Conservation (phyloP, 2,888 invertebrate genomes). For the Platycheirus albimanus region DNA sequence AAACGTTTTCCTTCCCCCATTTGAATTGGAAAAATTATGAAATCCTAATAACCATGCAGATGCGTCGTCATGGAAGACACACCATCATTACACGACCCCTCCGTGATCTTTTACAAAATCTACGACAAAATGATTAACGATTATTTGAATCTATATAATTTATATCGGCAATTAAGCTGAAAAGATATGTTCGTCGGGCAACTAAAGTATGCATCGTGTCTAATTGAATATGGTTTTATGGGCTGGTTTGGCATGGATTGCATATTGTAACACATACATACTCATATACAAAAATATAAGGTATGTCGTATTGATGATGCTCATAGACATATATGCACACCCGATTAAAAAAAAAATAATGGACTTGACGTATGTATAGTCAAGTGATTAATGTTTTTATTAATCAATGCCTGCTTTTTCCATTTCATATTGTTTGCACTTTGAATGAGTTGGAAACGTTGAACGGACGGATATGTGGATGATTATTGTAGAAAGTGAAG, state of each 20-base stretch:
- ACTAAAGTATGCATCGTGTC: conserved; percentile 55
- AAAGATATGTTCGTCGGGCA: conserved; percentile 47
- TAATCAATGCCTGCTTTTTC: conserved; percentile 45
- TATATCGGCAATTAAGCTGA: conserved; percentile 65
- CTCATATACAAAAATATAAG: too few relatives aligned
- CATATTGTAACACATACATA: neutral
- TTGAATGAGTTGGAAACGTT: neutral
- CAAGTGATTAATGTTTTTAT: conserved; percentile 57
- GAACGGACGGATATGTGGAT: neutral
- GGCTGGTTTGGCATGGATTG: conserved; percentile 30
- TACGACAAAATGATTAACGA: conserved; percentile 67
- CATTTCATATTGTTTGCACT: neutral
- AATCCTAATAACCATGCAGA: neutral
- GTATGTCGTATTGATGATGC: too few relatives aligned
- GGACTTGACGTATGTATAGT: conserved; percentile 15
- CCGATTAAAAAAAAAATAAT: conserved; percentile 42
- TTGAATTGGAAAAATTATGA: neutral
- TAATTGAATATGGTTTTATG: conserved; percentile 63
- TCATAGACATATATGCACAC: too few relatives aligned
- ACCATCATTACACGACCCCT: neutral
- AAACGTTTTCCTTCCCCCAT: too few relatives aligned
- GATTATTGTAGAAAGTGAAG: conserved; percentile 17
- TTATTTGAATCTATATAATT: conserved; percentile 73
- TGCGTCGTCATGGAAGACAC: neutral
- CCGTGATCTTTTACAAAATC: conserved; percentile 30